phyloP scores from a whole-genome alignment of 1,140 invertebrate genomes.

The Brachionus rubens region DNA sequence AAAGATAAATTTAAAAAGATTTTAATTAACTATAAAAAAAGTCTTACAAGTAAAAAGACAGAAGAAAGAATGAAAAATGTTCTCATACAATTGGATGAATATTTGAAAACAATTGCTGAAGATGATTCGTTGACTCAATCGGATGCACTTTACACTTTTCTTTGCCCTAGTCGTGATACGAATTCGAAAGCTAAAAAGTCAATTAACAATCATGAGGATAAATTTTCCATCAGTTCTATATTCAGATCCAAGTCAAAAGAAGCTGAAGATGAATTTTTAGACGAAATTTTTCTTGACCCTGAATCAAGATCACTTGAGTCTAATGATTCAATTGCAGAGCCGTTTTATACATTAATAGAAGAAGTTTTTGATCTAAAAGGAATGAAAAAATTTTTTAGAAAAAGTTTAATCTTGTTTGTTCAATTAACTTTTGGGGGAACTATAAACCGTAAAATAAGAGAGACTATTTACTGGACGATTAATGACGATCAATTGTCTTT shows the following conservation, averaged over 20 bases:
- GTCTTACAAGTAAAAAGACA: neutral
- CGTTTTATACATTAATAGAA: slow-evolving; percentile 75
- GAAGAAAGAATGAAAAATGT: slow-evolving; percentile 16
- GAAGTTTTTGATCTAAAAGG: slow-evolving; percentile 84
- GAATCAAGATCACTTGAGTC: slow-evolving; percentile 54
- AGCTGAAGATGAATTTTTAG: slow-evolving; percentile 52
- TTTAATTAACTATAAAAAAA: neutral
- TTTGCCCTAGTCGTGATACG: slow-evolving; percentile 71
- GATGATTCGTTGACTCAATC: slow-evolving; percentile 80
- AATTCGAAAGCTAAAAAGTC: slow-evolving; percentile 57
- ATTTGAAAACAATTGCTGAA: slow-evolving; percentile 66
- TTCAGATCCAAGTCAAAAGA: slow-evolving; percentile 64
- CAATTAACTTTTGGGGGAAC: slow-evolving; percentile 85
- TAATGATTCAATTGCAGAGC: slow-evolving; percentile 78
- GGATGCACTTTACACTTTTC: slow-evolving; percentile 80
- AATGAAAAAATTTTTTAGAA: slow-evolving; percentile 78
- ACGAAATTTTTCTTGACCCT: slow-evolving; percentile 56
- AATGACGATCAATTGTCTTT: slow-evolving; percentile 84
- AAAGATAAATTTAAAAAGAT: slow-evolving; percentile 3
- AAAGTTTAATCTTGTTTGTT: slow-evolving; percentile 82
- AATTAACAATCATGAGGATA: slow-evolving; percentile 62
- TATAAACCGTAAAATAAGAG: slow-evolving; percentile 82
- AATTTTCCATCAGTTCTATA: slow-evolving; percentile 77
- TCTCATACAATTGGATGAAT: neutral
- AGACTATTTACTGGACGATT: slow-evolving; percentile 78